Percentiles rank a stretch among this genome's conserved stretches.
These are phyloP conservation scores for Crotalus tigris DNA, from an alignment of 2,113 vertebrate genomes.

Conservation along the genomic window DNA sequence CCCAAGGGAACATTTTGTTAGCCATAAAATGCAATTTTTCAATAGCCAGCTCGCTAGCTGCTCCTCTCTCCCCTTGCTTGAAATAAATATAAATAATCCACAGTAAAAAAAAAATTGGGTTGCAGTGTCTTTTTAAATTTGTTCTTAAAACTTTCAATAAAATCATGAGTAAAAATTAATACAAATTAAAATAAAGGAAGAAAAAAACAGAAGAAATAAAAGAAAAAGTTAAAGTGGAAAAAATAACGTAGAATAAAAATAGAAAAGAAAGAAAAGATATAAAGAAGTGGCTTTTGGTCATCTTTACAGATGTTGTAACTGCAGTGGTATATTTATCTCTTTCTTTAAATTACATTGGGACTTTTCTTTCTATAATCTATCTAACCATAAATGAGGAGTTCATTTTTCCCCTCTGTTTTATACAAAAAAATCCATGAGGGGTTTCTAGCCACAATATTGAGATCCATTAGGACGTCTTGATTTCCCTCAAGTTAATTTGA, in stretches of 20 bases:
- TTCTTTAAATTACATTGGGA: neutral
- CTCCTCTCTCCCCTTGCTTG: neutral
- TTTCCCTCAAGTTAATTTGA: neutral
- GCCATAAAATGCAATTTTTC: neutral
- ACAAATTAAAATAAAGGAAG: neutral
- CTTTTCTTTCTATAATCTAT: neutral
- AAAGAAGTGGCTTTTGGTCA: neutral
- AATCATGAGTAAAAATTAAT: neutral
- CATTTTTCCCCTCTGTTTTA: neutral
- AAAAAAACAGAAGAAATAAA: neutral
- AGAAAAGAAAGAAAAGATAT: neutral
- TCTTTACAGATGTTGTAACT: neutral
- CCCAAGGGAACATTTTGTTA: neutral
- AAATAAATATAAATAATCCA: neutral
- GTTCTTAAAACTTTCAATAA: too few species aligned
- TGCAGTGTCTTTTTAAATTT: neutral
- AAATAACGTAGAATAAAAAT: neutral
- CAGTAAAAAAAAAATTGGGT: neutral
- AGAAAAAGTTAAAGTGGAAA: neutral
- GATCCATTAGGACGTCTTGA: neutral
- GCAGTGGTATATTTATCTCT: neutral
- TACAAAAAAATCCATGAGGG: neutral
- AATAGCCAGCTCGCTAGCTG: neutral
- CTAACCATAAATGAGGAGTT: neutral
- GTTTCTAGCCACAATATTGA: neutral